Evolutionary conservation across 2,888 invertebrate species (phyloP), one percentile per base, ranked within the genome.

Genomic region (Epistrophe eligans): DNA sequence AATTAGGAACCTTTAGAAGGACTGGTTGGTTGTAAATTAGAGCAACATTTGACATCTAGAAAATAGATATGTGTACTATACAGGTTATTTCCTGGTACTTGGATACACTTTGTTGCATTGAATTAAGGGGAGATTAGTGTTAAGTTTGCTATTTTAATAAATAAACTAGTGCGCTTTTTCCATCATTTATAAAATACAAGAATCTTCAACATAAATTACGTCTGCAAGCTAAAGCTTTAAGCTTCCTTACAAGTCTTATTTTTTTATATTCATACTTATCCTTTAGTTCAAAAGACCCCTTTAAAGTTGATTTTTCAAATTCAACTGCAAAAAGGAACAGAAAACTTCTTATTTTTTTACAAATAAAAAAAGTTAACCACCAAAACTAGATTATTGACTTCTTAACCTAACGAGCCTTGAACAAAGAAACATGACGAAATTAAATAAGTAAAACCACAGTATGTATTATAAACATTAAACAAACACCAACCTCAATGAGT

Each of bases 401-500:
- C n/a, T 11, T 50, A 17, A 50, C 50, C 50, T 1, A 19, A 50
- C 11, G 19, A 50, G 5, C 19, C 19, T 50, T 50, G 19, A 19
- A 5, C 50, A 9, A 19, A 50, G 3, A 48, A 17, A 4, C 3
- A 28, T 15, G n/a, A n/a, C 35, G 35, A 60, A 19, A 40, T 7
- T 5, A 11, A 57, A 73, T 43, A 24, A 24, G 24, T 24, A 45
- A 60, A 28, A 32, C 11, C 62, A 62, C 8, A 9, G n/a, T 7
- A 45, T n/a, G 8, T n/a, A 45, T n/a, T n/a, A n/a, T n/a, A 17
- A 35, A 58, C n/a, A n/a, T n/a, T 64, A 15, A 66, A 45, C 28
- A 55, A 71, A 32, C 58, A 24, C 45, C 45, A 67, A 40, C 48
- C 76, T 19, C 60, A 72, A 72, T 17, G 43, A 52, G 38, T 43